phyloP scores from a whole-genome alignment of 2,113 vertebrate species.

The Pelodiscus sinensis region DNA sequence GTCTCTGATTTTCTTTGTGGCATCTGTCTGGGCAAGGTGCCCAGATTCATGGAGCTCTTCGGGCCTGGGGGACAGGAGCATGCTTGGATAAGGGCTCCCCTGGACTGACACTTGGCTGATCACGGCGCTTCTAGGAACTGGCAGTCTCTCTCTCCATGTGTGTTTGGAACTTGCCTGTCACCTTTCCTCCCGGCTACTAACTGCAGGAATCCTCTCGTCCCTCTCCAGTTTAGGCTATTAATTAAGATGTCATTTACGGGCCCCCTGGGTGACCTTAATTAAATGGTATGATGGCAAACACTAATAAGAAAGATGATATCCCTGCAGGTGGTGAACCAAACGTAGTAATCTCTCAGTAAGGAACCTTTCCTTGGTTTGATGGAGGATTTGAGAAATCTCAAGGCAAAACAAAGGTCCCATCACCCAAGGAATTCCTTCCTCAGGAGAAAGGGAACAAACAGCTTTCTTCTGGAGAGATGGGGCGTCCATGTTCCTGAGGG shows the following conservation, averaged over 20 bases:
- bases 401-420: not conserved
- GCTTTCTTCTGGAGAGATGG: not conserved
- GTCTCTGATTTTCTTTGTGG: not conserved
- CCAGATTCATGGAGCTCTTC: not conserved
- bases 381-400: not conserved
- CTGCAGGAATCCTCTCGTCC: accelerated
- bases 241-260: slow-evolving; percentile 72
- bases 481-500: not conserved
- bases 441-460: not conserved
- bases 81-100: not conserved
- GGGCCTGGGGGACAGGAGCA: not conserved
- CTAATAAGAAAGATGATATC: slow-evolving; percentile 60
- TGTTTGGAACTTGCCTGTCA: not conserved
- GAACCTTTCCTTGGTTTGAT: slow-evolving; percentile 1
- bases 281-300: slow-evolving; percentile 55
- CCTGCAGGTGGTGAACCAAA: slow-evolving; percentile 29
- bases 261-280: slow-evolving; percentile 67
- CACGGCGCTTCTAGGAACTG: not conserved
- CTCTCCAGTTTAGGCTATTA: slow-evolving; percentile 28
- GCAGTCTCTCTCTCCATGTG: not conserved
- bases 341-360: slow-evolving; percentile 39
- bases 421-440: not conserved
- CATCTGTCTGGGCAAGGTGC: not conserved
- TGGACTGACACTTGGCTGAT: not conserved
- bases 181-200: not conserved